Evolutionary conservation across 1,140 invertebrate genomes (phyloP), one percentile per base, ranked within the genome.

Genomic region (Nasonia vitripennis): DNA sequence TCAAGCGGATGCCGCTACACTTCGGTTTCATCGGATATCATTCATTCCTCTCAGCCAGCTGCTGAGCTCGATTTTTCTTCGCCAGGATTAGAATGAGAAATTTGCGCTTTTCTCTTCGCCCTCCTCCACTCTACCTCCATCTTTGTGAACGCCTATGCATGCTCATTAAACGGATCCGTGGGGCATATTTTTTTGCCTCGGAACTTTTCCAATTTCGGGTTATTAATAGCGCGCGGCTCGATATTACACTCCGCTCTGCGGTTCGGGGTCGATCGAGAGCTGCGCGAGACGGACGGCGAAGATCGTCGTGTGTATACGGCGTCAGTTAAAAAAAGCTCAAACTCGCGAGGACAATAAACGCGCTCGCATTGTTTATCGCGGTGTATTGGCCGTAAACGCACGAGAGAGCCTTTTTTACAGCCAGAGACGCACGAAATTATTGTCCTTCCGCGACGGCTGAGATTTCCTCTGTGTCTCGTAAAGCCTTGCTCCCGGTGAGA

Each of bases 391-490:
- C 81, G 78, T 82, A 84, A 87, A 84, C 83, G 73, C 82, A 14
- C 0, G 45, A 14, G n/a, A 45, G 45, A 27, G 27, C n/a, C 71
- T 78, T 86, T 87, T 89, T 88, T 89, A 90, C 86, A 68, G 79
- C 20, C 20, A 7, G 23, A 45, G 34, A 45, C 55, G 68, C 23
- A 45, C 11, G 74, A 80, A 87, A 90, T 89, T 87, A 81, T 86
- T 81, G 51, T 83, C 78, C 71, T 23, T 68, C 70, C 41, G 71
- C 74, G 87, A 81, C 73, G 86, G 78, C 79, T 67, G 84, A 86
- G 89, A 89, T 89, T 90, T 89, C 89, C 89, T 89, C 81, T 81
- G 87, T 83, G 89, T 82, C 82, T 89, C 88, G 86, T 90, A 89
- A 90, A 89, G 79, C 87, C 84, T 78, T 62, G 67, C 79, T 20